phyloP scores from a whole-genome alignment of 1,140 invertebrate genomes.

The Drosophila sulfurigaster region DNA sequence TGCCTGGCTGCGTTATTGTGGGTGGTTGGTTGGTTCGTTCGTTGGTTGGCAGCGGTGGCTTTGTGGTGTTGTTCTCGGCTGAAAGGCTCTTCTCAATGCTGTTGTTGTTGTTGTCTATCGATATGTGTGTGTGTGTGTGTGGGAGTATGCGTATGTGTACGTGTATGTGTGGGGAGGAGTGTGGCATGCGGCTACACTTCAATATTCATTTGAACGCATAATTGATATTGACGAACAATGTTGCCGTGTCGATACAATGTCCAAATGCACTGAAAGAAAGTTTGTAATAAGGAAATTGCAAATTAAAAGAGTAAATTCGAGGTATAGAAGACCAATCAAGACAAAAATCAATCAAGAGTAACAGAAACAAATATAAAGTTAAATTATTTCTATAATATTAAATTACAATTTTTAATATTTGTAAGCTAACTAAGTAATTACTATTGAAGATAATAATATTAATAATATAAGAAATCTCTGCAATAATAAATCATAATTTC shows the following conservation, averaged over 20 bases:
- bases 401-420: too few species aligned
- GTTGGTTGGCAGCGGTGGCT: conserved; percentile 59
- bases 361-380: too few species aligned
- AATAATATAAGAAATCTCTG: too few species aligned
- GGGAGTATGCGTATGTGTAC: background rate
- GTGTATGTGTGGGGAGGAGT: conserved; percentile 30
- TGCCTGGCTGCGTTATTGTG: conserved; percentile 13
- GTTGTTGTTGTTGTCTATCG: background rate
- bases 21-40: conserved; percentile 13
- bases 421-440: too few species aligned
- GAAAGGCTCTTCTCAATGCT: conserved; percentile 1
- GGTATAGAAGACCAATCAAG: too few species aligned
- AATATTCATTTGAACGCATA: conserved; percentile 83
- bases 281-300: background rate
- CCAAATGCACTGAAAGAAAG: conserved; percentile 56
- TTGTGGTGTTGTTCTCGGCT: conserved; percentile 63
- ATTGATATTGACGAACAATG: conserved; percentile 83
- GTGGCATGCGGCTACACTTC: conserved; percentile 76
- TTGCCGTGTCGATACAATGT: conserved; percentile 58
- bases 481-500: too few species aligned
- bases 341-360: too few species aligned
- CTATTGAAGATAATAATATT: too few species aligned
- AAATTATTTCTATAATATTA: too few species aligned
- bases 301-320: too few species aligned
- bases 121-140: conserved; percentile 12